Conservation (phyloP, 1,140 invertebrate species). For the Reticulitermes speratus region DNA sequence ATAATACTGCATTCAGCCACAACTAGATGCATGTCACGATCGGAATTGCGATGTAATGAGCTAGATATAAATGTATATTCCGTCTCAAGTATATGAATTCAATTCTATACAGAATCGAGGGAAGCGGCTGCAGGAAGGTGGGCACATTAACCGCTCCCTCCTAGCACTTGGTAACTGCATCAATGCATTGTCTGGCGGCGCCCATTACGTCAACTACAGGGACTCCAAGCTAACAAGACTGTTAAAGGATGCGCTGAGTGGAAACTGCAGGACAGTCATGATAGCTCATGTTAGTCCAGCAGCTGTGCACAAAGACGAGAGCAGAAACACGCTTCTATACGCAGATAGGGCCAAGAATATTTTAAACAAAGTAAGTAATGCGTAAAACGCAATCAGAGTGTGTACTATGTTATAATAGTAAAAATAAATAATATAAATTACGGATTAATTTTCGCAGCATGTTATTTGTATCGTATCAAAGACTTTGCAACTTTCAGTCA, state of each 20-base stretch:
- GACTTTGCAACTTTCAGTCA: too few species aligned
- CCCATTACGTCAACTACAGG: conserved; percentile 90
- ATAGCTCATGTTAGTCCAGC: conserved; percentile 92
- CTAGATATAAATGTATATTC: too few species aligned
- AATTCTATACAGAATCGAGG: conserved; percentile 68
- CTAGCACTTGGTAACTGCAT: conserved; percentile 94
- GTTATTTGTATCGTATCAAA: too few species aligned
- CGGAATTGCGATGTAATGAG: too few species aligned
- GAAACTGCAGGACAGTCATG: conserved; percentile 91
- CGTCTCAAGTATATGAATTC: not conserved
- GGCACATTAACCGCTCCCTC: conserved; percentile 90
- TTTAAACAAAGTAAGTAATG: conserved; percentile 56
- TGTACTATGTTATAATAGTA: too few species aligned
- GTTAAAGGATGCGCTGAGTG: conserved; percentile 83
- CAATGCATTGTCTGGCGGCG: conserved; percentile 83
- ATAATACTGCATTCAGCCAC: too few species aligned
- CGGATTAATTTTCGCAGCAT: too few species aligned
- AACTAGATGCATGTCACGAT: too few species aligned
- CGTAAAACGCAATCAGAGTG: not conserved
- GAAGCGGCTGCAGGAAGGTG: conserved; percentile 88
- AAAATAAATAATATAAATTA: too few species aligned
- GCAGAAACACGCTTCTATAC: conserved; percentile 89
- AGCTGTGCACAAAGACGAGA: conserved; percentile 78
- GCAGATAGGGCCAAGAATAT: conserved; percentile 92
- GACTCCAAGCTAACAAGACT: conserved; percentile 91